These are phyloP conservation scores for Orgyia antiqua DNA, from an alignment of 2,888 invertebrate genomes.

Conservation along the genomic window DNA sequence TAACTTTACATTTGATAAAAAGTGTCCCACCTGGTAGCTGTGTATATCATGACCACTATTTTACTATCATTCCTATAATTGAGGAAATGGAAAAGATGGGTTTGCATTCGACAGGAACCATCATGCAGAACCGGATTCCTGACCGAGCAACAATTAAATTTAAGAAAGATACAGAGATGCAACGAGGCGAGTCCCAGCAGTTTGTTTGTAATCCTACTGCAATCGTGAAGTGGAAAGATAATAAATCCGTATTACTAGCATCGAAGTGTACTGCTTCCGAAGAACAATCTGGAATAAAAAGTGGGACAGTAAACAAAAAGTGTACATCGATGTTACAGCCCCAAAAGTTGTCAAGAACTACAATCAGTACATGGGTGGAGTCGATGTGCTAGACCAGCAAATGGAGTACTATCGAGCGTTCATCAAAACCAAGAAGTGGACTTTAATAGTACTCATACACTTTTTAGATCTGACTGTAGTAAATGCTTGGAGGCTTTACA, in stretches of 20 bases:
- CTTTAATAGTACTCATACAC: conserved; percentile 12
- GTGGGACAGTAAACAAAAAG: too few species aligned
- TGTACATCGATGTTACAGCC: neutral
- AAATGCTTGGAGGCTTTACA: neutral
- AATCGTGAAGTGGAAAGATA: conserved; percentile 10
- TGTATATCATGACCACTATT: neutral
- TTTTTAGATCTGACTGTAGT: conserved; percentile 7
- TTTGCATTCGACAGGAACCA: neutral
- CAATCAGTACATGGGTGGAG: conserved; percentile 22
- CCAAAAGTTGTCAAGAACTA: conserved; percentile 15
- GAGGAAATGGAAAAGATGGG: neutral
- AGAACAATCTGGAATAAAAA: too few species aligned
- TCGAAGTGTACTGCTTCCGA: too few species aligned
- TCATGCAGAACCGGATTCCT: neutral
- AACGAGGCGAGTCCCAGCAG: neutral
- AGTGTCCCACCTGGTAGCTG: neutral
- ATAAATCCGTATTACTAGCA: conserved; percentile 2
- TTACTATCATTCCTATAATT: neutral
- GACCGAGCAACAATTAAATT: neutral
- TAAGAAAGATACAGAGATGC: neutral
- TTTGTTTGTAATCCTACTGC: too few species aligned
- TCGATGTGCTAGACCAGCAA: neutral
- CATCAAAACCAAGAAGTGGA: neutral
- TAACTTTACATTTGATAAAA: neutral
- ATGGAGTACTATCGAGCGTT: neutral